Conservation (phyloP, 2,113 vertebrate species). For the Chelonoidis abingdonii region DNA sequence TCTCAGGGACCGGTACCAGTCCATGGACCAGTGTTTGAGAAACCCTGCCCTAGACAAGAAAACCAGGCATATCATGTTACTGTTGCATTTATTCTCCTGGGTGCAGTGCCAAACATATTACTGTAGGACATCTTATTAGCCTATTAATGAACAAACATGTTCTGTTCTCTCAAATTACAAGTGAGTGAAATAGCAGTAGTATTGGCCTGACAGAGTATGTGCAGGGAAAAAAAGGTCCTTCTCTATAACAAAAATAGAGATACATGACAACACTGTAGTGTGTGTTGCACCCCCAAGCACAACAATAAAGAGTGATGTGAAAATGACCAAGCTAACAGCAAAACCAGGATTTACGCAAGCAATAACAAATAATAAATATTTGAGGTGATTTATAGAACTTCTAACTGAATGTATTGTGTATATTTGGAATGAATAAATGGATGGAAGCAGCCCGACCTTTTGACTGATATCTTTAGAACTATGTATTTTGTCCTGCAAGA, state of each 20-base stretch:
- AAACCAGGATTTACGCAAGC: background rate
- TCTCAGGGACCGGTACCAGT: background rate
- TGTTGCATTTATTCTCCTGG: background rate
- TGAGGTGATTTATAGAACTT: rapidly evolving
- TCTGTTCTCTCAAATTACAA: background rate
- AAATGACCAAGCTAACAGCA: background rate
- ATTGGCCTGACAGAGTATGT: background rate
- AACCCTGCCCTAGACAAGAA: background rate
- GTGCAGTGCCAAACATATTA: background rate
- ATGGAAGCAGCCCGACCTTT: rapidly evolving
- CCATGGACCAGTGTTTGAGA: background rate
- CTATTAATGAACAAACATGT: conserved; percentile 4
- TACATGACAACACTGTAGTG: background rate
- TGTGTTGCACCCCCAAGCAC: background rate
- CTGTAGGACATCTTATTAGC: background rate
- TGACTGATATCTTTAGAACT: background rate
- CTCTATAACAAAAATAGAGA: background rate
- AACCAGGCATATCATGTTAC: conserved; percentile 9
- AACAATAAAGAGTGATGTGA: background rate
- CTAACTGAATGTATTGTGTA: background rate
- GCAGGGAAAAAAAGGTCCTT: background rate
- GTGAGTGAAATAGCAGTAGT: background rate
- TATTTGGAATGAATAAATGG: background rate
- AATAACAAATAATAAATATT: background rate
- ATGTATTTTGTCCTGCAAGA: background rate